Evolutionary conservation across 2,113 vertebrate genomes (phyloP).

Genomic region (Phyllostomus hastatus): DNA sequence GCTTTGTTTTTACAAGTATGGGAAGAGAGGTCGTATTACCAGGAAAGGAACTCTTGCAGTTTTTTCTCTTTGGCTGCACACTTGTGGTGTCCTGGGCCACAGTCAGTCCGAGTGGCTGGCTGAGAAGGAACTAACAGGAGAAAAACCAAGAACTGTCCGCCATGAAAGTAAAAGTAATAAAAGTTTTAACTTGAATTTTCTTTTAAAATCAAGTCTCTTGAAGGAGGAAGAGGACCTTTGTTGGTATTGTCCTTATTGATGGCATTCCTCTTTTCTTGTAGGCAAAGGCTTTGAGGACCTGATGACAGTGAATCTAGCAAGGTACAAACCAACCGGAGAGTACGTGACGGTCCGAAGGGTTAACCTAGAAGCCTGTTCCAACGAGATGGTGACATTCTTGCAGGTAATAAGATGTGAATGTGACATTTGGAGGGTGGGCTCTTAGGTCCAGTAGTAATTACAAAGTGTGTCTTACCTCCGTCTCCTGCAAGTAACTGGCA

Average conservation of each 20-base stretch:
- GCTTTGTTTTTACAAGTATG: neutral
- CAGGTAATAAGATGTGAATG: constrained; percentile 83
- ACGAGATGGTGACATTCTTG: constrained; percentile 96
- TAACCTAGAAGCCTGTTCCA: constrained; percentile 95
- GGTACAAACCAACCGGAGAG: constrained; percentile 90
- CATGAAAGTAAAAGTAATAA: neutral
- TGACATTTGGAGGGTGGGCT: neutral
- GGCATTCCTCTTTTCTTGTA: constrained; percentile 65
- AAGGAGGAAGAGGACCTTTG: neutral
- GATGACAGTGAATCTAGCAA: constrained; percentile 95
- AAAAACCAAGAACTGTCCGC: neutral
- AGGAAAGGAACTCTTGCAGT: neutral
- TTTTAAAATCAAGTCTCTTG: neutral
- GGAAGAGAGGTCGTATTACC: neutral
- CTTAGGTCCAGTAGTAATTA: neutral
- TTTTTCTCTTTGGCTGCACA: neutral
- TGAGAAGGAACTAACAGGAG: neutral
- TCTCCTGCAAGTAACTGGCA: neutral
- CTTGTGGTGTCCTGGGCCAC: neutral
- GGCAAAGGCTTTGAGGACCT: constrained; percentile 95
- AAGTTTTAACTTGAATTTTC: neutral
- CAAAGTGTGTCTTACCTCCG: neutral
- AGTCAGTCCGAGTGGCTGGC: neutral
- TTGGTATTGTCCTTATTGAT: neutral
- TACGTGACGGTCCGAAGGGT: constrained; percentile 93